Percentiles rank a stretch among this genome's conserved stretches.
phyloP scores from a whole-genome alignment of 1,140 invertebrate genomes.

The Diabrotica virgifera region DNA sequence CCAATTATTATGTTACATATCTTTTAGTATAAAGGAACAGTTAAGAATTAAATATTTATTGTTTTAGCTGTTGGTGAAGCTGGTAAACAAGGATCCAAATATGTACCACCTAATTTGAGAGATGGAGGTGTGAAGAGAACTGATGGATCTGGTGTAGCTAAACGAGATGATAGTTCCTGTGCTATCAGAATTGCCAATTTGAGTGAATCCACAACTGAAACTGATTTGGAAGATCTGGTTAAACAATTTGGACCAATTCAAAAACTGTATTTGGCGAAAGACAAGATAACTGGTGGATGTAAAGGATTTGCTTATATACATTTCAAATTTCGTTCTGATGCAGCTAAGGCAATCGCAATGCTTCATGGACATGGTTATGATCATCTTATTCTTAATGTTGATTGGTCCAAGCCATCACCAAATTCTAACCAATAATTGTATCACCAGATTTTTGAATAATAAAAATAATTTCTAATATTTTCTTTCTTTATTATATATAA shows the following conservation, averaged over 20 bases:
- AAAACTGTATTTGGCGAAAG: constrained; percentile 86
- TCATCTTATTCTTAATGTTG: constrained; percentile 96
- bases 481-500: too few relatives aligned
- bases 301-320: constrained; percentile 97
- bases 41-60: too few relatives aligned
- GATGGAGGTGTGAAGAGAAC: constrained; percentile 74
- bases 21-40: too few relatives aligned
- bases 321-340: constrained; percentile 85
- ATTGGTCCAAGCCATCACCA: constrained; percentile 88
- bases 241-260: constrained; percentile 84
- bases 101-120: constrained; percentile 83
- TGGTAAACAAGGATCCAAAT: constrained; percentile 59
- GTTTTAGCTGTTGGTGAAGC: constrained; percentile 39
- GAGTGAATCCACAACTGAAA: constrained; percentile 92
- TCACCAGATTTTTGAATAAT: neutral
- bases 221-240: constrained; percentile 94
- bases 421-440: constrained; percentile 18
- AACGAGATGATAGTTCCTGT: constrained; percentile 76
- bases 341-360: constrained; percentile 83
- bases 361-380: constrained; percentile 97
- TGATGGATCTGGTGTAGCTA: constrained; percentile 66
- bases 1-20: too few relatives aligned
- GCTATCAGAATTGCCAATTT: constrained; percentile 97
- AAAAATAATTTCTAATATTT: too few relatives aligned
- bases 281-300: constrained; percentile 76